Percentiles rank a stretch among this genome's conserved stretches.
phyloP scores from a whole-genome alignment of 1,140 invertebrate species.

The Ericerus pela region DNA sequence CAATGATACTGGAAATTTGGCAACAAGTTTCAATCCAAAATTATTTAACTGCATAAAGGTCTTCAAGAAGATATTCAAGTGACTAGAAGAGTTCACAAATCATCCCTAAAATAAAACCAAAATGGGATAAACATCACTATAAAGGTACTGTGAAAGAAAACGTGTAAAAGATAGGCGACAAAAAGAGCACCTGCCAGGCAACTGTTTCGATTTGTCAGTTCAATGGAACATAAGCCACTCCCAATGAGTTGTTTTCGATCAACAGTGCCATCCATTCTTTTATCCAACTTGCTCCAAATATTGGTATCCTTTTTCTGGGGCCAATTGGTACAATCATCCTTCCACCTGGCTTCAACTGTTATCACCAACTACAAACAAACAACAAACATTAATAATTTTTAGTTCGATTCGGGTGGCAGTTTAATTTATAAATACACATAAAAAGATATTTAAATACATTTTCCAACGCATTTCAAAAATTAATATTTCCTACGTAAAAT shows the following conservation, averaged over 20 bases:
- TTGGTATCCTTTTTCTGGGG: conserved; percentile 60
- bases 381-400: too few relatives aligned
- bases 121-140: background rate
- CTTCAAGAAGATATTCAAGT: too few relatives aligned
- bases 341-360: conserved; percentile 66
- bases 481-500: too few relatives aligned
- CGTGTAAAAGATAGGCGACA: background rate
- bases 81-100: background rate
- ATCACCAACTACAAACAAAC: conserved; percentile 45
- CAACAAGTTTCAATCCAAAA: too few relatives aligned
- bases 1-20: too few relatives aligned
- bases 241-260: conserved; percentile 71
- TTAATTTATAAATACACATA: too few relatives aligned
- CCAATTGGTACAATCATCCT: conserved; percentile 85
- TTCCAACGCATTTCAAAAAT: too few relatives aligned
- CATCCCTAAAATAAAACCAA: background rate
- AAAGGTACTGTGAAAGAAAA: background rate
- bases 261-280: conserved; percentile 62
- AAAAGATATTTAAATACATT: too few relatives aligned
- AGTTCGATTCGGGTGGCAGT: too few relatives aligned
- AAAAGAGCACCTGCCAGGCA: conserved; percentile 20
- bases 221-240: conserved; percentile 91
- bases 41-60: too few relatives aligned
- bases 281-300: conserved; percentile 77
- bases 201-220: conserved; percentile 70